Base-by-base conservation (phyloP, 1,140 invertebrate genomes). In the Littorina saxatilis region DNA sequence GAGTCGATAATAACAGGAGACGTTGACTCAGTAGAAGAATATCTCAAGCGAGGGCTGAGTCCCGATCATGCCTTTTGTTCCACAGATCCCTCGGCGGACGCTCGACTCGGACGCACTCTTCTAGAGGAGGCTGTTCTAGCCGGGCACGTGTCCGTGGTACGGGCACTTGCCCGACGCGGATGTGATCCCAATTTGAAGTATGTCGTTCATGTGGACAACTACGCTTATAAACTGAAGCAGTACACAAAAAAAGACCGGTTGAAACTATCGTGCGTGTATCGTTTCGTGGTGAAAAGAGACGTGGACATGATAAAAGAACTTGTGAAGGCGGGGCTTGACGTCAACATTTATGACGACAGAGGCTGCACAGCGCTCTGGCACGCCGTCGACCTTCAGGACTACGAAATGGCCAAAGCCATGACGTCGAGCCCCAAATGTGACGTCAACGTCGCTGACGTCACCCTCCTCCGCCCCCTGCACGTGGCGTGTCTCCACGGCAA, bases 361-460 rank as follows among this genome's bases (percentile, higher is more conserved):
- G 88, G 89, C 15, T 90, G 89, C 72, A 84, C 86, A 29, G 79
- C 85, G 11, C 43, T 90, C 23, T 89, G 88, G 88, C 89, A 90
- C 66, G 88, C 88, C 27, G 87, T 85, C 3, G 89, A 90, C 82
- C 78, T 87, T 23, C 82, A 86, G 61, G 85, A 89, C 82, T 89
- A 89, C 72, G 84, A 87, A 29, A 88, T 90, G 84, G 81, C 83
- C n/a, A 88, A 87, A 75, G 78, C 83, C 0, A 82, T 90, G 63
- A 35, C 88, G 1, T 39, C 43, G 11, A 55, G 79, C 40, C 66
- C 81, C 1, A 13, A 32, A 23, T 84, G 84, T 77, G 86, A 88
- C 66, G 88, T 90, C 0, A 88, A 89, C 81, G 66, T 84, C 23
- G 63, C 82, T 35, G 89, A 90, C 73, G 82, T 81, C 23, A 83